Base-by-base conservation (phyloP, 2,888 invertebrate species). In the Atrina japonica region DNA sequence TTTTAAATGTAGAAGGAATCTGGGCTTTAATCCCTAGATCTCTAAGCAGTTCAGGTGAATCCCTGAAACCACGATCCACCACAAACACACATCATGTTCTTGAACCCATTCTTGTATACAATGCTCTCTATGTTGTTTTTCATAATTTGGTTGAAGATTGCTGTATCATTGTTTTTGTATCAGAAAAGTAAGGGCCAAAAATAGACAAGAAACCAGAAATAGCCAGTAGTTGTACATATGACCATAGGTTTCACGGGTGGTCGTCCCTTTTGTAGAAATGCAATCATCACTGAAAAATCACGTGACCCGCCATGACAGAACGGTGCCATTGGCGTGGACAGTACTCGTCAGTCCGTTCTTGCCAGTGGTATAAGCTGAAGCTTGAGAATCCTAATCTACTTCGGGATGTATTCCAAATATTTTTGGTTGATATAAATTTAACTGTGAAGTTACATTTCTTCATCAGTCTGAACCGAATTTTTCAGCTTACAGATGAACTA, bases 231-330 rank as follows among this genome's bases (percentile, higher is more conserved):
- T 18, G 41, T 29, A 52, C 40, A 58, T 21, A 59, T 27, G 27
- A 67, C 50, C 66, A 67, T 59, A 11, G 59, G 59, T 41, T 67
- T 67, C 29, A 60, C 49, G 5, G 43, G 40, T 11, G 67, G 67
- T 14, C 67, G 16, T 16, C 47, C 30, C 53, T 60, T 53, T 30
- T 67, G 53, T 9, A 52, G 5, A 35, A 16, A 66, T 7, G 50
- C 18, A 18, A n/a, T n/a, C 58, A 11, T 6, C 66, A 3, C 18
- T 45, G 56, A 41, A 66, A 66, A n/a, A 16, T 21, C 25, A 52
- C n/a, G n/a, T n/a, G n/a, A n/a, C n/a, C n/a, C n/a, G n/a, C n/a
- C n/a, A n/a, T n/a, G n/a, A n/a, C n/a, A n/a, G n/a, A n/a, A n/a
- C n/a, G n/a, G n/a, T n/a, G n/a, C n/a, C n/a, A n/a, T n/a, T n/a